A percentile compares a stretch with the other conserved stretches of the same genome.
These are phyloP conservation scores for Mesembrinibis cayennensis DNA, from an alignment of 2,113 vertebrate genomes.

Conservation along the genomic window DNA sequence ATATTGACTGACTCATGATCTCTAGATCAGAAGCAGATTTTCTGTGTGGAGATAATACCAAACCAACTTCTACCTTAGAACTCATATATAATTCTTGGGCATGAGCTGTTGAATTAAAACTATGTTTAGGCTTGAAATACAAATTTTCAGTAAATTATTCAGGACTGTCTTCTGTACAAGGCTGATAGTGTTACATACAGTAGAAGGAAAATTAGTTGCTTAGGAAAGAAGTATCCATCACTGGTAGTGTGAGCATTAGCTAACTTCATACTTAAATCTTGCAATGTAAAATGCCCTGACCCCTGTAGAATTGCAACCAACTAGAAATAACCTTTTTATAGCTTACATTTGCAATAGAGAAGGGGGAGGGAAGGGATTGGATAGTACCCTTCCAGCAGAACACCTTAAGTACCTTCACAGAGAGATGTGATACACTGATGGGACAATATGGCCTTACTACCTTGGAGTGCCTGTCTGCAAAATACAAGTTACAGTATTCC, in stretches of 20 bases:
- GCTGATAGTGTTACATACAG: not conserved
- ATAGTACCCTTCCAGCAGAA: not conserved
- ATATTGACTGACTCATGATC: not conserved
- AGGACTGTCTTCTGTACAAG: not conserved
- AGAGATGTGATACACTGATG: not conserved
- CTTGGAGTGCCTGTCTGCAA: not conserved
- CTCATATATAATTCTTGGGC: not conserved
- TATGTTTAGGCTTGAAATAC: not conserved
- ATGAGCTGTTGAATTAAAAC: not conserved
- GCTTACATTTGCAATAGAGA: not conserved
- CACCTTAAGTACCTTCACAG: not conserved
- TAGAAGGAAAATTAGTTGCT: not conserved
- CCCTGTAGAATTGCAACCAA: not conserved
- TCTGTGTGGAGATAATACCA: not conserved
- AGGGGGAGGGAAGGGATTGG: accelerated
- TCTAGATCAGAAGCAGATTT: not conserved
- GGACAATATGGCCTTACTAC: not conserved
- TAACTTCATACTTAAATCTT: not conserved
- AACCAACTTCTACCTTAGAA: not conserved
- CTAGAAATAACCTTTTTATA: not conserved
- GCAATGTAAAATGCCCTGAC: not conserved
- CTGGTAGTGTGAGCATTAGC: not conserved
- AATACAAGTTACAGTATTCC: not conserved
- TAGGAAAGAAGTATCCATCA: not conserved
- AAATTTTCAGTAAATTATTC: not conserved